Evolutionary conservation across 2,888 invertebrate genomes (phyloP).

Genomic region (Cataglyphis albicans): DNA sequence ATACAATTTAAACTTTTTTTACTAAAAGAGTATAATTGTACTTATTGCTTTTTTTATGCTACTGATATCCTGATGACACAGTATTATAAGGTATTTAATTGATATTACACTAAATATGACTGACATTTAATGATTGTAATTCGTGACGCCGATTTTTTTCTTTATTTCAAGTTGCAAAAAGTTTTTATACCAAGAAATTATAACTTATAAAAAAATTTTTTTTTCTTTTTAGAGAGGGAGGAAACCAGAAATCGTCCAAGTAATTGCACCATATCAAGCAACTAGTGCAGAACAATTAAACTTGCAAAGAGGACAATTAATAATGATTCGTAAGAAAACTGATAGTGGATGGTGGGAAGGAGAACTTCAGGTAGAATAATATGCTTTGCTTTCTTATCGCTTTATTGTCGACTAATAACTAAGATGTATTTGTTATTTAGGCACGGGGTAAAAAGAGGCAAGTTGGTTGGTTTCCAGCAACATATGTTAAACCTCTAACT

Average conservation of each 20-base stretch:
- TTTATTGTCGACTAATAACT: background rate
- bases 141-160: background rate
- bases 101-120: slow-evolving; percentile 41
- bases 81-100: slow-evolving; percentile 81
- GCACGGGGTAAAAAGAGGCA: slow-evolving; percentile 94
- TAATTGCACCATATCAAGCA: slow-evolving; percentile 96
- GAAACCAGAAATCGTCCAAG: slow-evolving; percentile 97
- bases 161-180: slow-evolving; percentile 10
- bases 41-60: slow-evolving; percentile 62
- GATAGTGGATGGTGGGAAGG: slow-evolving; percentile 99
- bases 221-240: slow-evolving; percentile 87
- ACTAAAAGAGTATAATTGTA: slow-evolving; percentile 51
- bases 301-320: slow-evolving; percentile 95
- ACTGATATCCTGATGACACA: slow-evolving; percentile 73
- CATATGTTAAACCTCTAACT: slow-evolving; percentile 93
- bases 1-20: slow-evolving; percentile 29
- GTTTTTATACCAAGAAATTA: background rate
- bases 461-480: slow-evolving; percentile 99
- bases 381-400: slow-evolving; percentile 2
- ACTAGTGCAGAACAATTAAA: slow-evolving; percentile 97
- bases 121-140: slow-evolving; percentile 14
- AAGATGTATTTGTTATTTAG: slow-evolving; percentile 76
- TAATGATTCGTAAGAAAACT: slow-evolving; percentile 98
- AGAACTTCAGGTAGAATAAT: slow-evolving; percentile 92
- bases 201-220: background rate